Evolutionary conservation across 2,888 invertebrate genomes (phyloP), one percentile per base, ranked within the genome.

Genomic region (Petrolisthes cinctipes): DNA sequence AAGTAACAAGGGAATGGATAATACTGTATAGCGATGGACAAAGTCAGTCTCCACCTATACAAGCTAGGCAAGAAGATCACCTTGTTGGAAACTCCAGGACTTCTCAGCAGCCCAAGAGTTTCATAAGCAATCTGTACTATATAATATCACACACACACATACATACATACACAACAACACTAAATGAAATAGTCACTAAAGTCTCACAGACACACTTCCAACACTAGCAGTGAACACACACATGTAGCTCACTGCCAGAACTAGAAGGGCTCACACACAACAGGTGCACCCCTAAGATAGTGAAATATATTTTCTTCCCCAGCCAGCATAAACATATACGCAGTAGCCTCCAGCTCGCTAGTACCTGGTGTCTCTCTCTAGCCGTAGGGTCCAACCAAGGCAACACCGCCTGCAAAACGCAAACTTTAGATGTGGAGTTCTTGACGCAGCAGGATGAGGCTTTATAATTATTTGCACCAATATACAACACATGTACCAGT

Each of bases 401-500:
- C 88, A 85, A 80, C 82, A 85, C 85, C 83, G 87, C 89, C 89
- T 89, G 89, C 89, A 89, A 89, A 89, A 89, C 89, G 89, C 87
- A 89, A 89, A 87, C 87, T 89, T 89, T 89, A 89, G 89, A 89
- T 85, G 71, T 88, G 87, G 83, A 88, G 87, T 85, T 85, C 85
- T 87, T 85, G 87, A 82, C 87, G 86, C 87, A 75, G 82, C 54
- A 66, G 83, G 73, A 86, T 61, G 84, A 84, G 37, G 23, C 54
- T 71, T 23, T 81, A 37, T 37, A 37, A 82, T 83, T 85, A 86
- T 81, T 81, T 84, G 61, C 86, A 89, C 54, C 87, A 89, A 82
- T 89, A 89, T 89, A 88, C 86, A 82, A 89, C 87, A 89, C 89
- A 89, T 89, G 87, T 87, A 89, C 89, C 89, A 89, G 37, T 37